These are phyloP conservation scores for Yponomeuta evonymella DNA, from an alignment of 2,888 invertebrate species.

Conservation along the genomic window DNA sequence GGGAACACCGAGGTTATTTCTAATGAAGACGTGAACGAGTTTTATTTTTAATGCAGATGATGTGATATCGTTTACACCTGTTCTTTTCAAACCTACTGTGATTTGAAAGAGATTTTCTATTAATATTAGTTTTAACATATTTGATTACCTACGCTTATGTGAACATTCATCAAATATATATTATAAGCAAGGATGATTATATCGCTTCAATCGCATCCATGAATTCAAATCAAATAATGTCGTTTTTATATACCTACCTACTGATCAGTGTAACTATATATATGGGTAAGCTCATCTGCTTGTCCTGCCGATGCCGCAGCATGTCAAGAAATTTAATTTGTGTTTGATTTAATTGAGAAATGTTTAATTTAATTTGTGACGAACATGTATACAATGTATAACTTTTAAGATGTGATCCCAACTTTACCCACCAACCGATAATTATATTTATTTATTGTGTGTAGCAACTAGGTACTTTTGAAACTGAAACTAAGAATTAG, in stretches of 20 bases:
- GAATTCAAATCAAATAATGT: too few relatives aligned
- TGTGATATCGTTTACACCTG: slow-evolving; percentile 63
- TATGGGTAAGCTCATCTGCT: not conserved
- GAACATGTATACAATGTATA: too few relatives aligned
- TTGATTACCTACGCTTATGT: not conserved
- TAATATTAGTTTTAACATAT: not conserved
- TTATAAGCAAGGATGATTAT: not conserved
- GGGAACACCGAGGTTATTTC: slow-evolving; percentile 54
- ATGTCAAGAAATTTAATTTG: too few relatives aligned
- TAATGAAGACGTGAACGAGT: slow-evolving; percentile 64
- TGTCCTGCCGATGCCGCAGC: too few relatives aligned
- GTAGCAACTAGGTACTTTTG: too few relatives aligned
- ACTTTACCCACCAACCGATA: too few relatives aligned
- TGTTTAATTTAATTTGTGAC: too few relatives aligned
- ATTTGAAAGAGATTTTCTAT: not conserved
- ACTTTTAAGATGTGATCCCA: too few relatives aligned
- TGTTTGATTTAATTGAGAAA: too few relatives aligned
- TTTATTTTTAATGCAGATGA: slow-evolving; percentile 58
- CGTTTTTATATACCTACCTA: not conserved
- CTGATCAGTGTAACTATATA: not conserved
- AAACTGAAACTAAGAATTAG: too few relatives aligned
- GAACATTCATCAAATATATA: not conserved
- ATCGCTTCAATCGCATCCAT: not conserved
- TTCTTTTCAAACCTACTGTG: slow-evolving; percentile 21
- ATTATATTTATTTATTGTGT: too few relatives aligned